Conservation (phyloP, 2,113 vertebrate species). For the Catagonus wagneri region DNA sequence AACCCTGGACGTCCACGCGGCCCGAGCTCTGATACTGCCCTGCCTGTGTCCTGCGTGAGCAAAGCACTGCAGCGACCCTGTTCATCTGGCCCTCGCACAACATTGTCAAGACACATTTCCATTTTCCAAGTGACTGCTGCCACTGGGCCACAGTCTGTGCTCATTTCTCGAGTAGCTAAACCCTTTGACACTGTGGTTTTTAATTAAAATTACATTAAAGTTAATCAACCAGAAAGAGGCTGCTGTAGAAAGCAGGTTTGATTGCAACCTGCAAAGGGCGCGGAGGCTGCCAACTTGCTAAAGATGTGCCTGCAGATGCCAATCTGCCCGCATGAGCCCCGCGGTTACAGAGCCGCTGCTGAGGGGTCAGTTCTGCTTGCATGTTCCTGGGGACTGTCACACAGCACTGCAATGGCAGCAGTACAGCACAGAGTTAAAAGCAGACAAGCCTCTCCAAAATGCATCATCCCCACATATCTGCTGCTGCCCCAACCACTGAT, state of each 20-base stretch:
- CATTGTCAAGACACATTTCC: slow-evolving; percentile 97
- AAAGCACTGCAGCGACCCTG: slow-evolving; percentile 85
- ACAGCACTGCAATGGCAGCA: slow-evolving; percentile 70
- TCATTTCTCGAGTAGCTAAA: slow-evolving; percentile 99
- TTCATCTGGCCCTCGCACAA: slow-evolving; percentile 90
- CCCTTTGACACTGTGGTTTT: slow-evolving; percentile 99
- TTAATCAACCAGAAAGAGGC: slow-evolving; percentile 99
- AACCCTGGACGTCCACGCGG: slow-evolving; percentile 65
- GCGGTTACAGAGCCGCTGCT: slow-evolving; percentile 83
- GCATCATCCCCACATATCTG: neutral
- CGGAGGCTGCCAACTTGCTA: slow-evolving; percentile 96
- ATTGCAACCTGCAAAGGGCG: slow-evolving; percentile 98
- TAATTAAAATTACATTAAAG: slow-evolving; percentile 99
- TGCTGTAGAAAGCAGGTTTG: slow-evolving; percentile 96
- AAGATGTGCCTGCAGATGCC: slow-evolving; percentile 99
- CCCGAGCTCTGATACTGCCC: slow-evolving; percentile 65
- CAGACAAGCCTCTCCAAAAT: slow-evolving; percentile 64
- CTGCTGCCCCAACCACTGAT: neutral
- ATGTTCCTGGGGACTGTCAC: slow-evolving; percentile 84
- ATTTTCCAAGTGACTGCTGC: slow-evolving; percentile 97
- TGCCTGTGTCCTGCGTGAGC: slow-evolving; percentile 66
- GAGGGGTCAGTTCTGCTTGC: slow-evolving; percentile 86
- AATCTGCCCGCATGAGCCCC: slow-evolving; percentile 87
- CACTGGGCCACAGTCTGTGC: slow-evolving; percentile 99
- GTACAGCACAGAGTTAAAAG: slow-evolving; percentile 66